Base-by-base conservation (phyloP, 23 tunicate genomes). In the Ascidia mentula region DNA sequence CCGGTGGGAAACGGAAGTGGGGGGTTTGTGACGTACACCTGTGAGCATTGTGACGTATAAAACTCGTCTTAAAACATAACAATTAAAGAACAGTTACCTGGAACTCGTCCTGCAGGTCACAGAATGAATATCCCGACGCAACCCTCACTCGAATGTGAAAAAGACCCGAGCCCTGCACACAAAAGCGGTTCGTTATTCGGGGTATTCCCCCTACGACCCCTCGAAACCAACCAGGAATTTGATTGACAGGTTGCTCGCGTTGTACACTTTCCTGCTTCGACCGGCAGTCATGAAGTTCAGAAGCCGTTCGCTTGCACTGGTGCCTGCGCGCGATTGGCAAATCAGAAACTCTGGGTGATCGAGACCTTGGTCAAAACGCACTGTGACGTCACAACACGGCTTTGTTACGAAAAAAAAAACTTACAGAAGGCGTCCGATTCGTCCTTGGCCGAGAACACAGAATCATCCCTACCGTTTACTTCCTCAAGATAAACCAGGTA, bases 1-100 rank as follows among this genome's bases (percentile, higher is more conserved):
- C 88, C 95, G 45, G 75, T 81, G 0, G 95, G 95, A 39, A 89
- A 89, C 33, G 95, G 95, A 45, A 89, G 77, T 40, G 95, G 95
- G 32, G 95, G 95, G 79, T 89, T 89, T n/a, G 72, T 74, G 7
- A 84, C 95, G 40, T 79, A 89, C 3, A 81, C 92, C 92, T 88
- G 61, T 4, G 46, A 12, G 61, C 34, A 40, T 33, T 37, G 38
- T 77, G 59, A 32, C 59, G 38, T 37, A 34, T 36, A 15, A 39
- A 36, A 37, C 15, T 26, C 4, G 22, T 53, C 4, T 53, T 5
- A 53, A 26, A 9, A 53, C 65, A 9, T 5, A 20, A 42, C 53
- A 42, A 15, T 42, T 42, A 15, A 42, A 12, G 15, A 9, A 42
- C 28, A 53, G 22, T 76, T 53, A 85, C 96, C 86, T 90, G 96